Conservation (phyloP, 2,888 invertebrate genomes). For the Mythimna impura region DNA sequence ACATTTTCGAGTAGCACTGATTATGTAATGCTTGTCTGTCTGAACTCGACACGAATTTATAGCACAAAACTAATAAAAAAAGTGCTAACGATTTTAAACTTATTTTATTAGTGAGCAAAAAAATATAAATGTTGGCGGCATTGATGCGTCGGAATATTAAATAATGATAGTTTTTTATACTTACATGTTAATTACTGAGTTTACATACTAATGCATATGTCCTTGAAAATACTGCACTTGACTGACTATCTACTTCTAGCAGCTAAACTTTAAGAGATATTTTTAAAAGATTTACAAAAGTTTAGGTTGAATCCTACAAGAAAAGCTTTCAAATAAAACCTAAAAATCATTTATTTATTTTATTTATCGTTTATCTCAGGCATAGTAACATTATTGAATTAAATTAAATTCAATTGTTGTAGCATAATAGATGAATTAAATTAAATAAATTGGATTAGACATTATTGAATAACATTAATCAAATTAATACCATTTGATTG, state of each 20-base stretch:
- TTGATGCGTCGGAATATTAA: slow-evolving; percentile 12
- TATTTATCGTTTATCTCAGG: no score
- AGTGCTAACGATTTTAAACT: not conserved
- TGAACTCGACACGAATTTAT: slow-evolving; percentile 15
- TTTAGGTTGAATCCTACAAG: not conserved
- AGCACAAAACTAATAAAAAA: slow-evolving; percentile 7
- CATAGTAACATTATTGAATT: no score
- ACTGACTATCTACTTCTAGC: not conserved
- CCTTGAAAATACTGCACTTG: no score
- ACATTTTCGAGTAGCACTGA: slow-evolving; percentile 21
- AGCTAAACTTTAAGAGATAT: not conserved
- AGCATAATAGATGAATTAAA: no score
- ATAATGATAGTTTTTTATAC: not conserved
- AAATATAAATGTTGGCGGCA: not conserved
- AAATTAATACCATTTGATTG: not conserved
- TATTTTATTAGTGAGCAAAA: slow-evolving; percentile 10
- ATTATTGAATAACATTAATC: no score
- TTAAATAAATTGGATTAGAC: no score
- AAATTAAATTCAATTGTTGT: no score
- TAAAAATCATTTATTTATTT: not conserved
- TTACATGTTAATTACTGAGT: not conserved
- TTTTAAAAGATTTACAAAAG: not conserved
- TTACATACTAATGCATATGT: not conserved
- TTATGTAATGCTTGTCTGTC: slow-evolving; percentile 9
- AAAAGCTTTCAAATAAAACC: not conserved